Evolutionary conservation across 2,113 vertebrate genomes (phyloP).

Genomic region (Chiloscyllium plagiosum): DNA sequence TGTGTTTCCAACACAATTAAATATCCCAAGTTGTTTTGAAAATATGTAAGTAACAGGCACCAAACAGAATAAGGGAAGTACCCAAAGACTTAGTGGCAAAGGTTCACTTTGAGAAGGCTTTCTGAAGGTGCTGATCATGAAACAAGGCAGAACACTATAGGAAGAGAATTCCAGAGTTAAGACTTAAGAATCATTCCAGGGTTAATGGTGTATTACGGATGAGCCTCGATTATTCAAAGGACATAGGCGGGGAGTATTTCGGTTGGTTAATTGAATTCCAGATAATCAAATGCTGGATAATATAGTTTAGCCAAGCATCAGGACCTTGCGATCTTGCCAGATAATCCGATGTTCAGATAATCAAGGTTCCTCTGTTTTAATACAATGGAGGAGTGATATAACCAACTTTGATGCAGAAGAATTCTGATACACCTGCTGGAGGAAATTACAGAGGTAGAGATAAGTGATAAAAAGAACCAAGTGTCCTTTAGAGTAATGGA

Average conservation of each 20-base stretch:
- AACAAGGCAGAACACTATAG: background rate
- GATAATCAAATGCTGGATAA: too few relatives aligned
- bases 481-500: background rate
- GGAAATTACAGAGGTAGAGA: background rate
- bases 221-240: too few relatives aligned
- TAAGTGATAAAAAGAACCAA: background rate
- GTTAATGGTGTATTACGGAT: background rate
- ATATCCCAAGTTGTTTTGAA: background rate
- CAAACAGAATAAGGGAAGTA: background rate
- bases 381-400: background rate
- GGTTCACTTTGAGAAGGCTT: background rate
- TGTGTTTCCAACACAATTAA: background rate
- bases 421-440: background rate
- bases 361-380: background rate
- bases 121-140: background rate
- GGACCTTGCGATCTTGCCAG: too few relatives aligned
- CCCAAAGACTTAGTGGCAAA: background rate
- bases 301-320: too few relatives aligned
- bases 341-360: too few relatives aligned
- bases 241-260: too few relatives aligned
- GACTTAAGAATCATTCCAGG: too few relatives aligned
- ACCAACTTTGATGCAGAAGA: background rate
- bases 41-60: background rate
- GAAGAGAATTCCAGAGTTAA: background rate
- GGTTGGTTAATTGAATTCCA: too few relatives aligned